phyloP scores from a whole-genome alignment of 2,113 vertebrate genomes.

The Dicentrarchus labrax region DNA sequence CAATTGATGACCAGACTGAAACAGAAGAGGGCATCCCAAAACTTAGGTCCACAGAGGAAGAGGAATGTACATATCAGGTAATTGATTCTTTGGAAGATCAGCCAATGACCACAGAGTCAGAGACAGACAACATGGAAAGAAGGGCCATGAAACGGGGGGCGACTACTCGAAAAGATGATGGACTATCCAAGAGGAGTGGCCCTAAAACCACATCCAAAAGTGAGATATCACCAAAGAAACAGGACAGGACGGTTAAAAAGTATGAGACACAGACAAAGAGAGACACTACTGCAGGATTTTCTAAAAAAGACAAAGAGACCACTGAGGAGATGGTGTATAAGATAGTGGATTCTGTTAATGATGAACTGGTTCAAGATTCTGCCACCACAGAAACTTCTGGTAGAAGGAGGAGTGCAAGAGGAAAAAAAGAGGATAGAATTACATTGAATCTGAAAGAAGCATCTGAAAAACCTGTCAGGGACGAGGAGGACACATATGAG shows the following conservation, averaged over 20 bases:
- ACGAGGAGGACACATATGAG: constrained; percentile 30
- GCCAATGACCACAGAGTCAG: constrained; percentile 7
- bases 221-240: constrained; percentile 36
- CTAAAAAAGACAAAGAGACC: background rate
- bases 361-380: background rate
- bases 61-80: constrained; percentile 34
- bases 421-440: constrained; percentile 47
- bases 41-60: constrained; percentile 16
- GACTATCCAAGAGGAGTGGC: constrained; percentile 3
- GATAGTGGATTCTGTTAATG: constrained; percentile 56
- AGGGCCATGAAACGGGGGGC: background rate
- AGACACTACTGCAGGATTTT: background rate
- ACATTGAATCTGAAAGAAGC: background rate
- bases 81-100: constrained; percentile 68
- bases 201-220: constrained; percentile 6
- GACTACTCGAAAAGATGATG: background rate
- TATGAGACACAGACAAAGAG: background rate
- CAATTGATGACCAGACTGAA: constrained; percentile 35
- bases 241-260: constrained; percentile 1
- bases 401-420: constrained; percentile 42
- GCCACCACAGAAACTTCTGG: constrained; percentile 1
- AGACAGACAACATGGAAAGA: background rate
- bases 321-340: constrained; percentile 43
- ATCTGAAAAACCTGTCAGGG: background rate
- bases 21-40: constrained; percentile 6